Evolutionary conservation across 2,113 vertebrate genomes (phyloP).

Genomic region (Arenaria interpres): DNA sequence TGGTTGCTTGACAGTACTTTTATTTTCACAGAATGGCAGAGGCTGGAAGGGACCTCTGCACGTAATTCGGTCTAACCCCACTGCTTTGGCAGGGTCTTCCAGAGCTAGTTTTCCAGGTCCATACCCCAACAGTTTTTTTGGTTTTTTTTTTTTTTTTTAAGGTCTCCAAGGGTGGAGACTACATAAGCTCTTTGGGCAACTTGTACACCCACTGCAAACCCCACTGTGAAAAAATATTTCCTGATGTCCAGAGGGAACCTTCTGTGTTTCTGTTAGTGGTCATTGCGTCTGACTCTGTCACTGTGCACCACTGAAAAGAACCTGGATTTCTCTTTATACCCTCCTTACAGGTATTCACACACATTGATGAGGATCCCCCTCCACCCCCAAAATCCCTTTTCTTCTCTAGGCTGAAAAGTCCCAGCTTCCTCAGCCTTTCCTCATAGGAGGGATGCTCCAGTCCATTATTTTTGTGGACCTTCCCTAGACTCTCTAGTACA

Average conservation of each 20-base stretch:
- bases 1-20: neutral
- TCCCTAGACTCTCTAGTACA: neutral
- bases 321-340: neutral
- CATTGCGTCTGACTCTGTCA: neutral
- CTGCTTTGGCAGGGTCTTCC: neutral
- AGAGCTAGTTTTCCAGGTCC: neutral
- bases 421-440: neutral
- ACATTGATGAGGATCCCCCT: neutral
- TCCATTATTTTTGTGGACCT: neutral
- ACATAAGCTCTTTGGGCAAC: neutral
- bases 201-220: no score
- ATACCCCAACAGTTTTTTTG: no score
- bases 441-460: neutral
- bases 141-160: neutral
- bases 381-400: neutral
- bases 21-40: neutral
- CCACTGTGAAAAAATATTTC: neutral
- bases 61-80: neutral
- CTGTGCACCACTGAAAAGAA: neutral
- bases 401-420: neutral
- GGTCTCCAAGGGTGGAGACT: neutral
- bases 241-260: neutral
- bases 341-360: neutral
- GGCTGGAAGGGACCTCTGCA: neutral
- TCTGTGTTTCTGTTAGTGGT: neutral